phyloP scores from a whole-genome alignment of 2,888 invertebrate species.

The Lochmaea capreae region DNA sequence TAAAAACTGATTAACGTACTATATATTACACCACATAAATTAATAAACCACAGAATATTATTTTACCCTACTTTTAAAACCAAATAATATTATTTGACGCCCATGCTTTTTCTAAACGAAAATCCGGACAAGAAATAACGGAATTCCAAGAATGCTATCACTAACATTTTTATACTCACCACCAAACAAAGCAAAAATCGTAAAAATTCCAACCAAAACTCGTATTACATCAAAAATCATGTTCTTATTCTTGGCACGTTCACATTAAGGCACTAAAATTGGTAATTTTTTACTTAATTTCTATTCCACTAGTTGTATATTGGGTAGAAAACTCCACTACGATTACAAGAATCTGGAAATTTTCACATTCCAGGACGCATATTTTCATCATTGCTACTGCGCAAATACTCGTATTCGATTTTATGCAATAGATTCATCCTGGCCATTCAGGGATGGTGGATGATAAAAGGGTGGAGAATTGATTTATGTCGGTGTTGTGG shows the following conservation, averaged over 20 bases:
- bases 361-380: constrained; percentile 38
- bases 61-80: no score
- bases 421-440: constrained; percentile 35
- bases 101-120: background rate
- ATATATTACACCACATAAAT: no score
- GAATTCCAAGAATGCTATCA: constrained; percentile 26
- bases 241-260: constrained; percentile 30
- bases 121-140: background rate
- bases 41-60: no score
- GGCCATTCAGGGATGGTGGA: constrained; percentile 25
- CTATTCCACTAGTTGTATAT: constrained; percentile 12
- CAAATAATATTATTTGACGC: background rate
- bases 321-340: constrained; percentile 29
- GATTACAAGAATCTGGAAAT: constrained; percentile 33
- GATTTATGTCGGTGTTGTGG: constrained; percentile 30
- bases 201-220: constrained; percentile 30
- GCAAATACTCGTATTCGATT: constrained; percentile 36
- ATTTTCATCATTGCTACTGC: constrained; percentile 38
- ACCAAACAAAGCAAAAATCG: constrained; percentile 33
- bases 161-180: constrained; percentile 31
- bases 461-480: constrained; percentile 31
- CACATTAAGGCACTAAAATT: constrained; percentile 31
- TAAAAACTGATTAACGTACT: no score
- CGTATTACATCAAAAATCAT: constrained; percentile 33
- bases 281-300: constrained; percentile 18